phyloP scores from a whole-genome alignment of 2,888 invertebrate genomes.

The Meliscaeva auricollis region DNA sequence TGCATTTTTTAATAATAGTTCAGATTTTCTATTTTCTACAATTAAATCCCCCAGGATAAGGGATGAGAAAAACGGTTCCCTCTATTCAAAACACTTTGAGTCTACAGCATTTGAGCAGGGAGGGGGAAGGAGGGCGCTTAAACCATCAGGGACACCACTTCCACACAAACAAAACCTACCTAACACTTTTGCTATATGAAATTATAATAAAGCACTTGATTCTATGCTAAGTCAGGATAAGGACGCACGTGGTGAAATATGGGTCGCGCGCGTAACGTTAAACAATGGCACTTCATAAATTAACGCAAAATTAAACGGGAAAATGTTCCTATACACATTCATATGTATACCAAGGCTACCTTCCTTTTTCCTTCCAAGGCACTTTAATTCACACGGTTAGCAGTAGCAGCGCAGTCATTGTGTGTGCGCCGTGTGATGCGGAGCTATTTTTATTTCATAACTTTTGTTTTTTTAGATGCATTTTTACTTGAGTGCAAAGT shows the following conservation, averaged over 20 bases:
- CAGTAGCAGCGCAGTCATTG: background rate
- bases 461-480: slow-evolving; percentile 57
- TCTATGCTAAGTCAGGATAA: slow-evolving; percentile 22
- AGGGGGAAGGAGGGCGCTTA: background rate
- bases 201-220: slow-evolving; percentile 52
- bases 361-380: slow-evolving; percentile 23
- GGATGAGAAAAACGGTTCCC: background rate
- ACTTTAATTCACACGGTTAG: slow-evolving; percentile 36
- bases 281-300: slow-evolving; percentile 72
- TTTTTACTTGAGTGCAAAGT: slow-evolving; percentile 21
- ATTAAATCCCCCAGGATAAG: background rate
- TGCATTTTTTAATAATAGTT: slow-evolving; percentile 4
- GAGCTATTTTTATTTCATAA: slow-evolving; percentile 52
- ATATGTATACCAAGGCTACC: slow-evolving; percentile 46
- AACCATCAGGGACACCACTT: background rate
- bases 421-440: slow-evolving; percentile 24
- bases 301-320: slow-evolving; percentile 64
- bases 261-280: slow-evolving; percentile 59
- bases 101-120: no score
- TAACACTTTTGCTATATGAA: slow-evolving; percentile 33
- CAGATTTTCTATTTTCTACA: background rate
- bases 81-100: slow-evolving; percentile 4
- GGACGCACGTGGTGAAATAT: slow-evolving; percentile 45
- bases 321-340: slow-evolving; percentile 17
- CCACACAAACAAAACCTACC: slow-evolving; percentile 26